Evolutionary conservation across 30 jellyfish, hydroid and myxozoan genomes (phyloP).

Genomic region (Hydra vulgaris): DNA sequence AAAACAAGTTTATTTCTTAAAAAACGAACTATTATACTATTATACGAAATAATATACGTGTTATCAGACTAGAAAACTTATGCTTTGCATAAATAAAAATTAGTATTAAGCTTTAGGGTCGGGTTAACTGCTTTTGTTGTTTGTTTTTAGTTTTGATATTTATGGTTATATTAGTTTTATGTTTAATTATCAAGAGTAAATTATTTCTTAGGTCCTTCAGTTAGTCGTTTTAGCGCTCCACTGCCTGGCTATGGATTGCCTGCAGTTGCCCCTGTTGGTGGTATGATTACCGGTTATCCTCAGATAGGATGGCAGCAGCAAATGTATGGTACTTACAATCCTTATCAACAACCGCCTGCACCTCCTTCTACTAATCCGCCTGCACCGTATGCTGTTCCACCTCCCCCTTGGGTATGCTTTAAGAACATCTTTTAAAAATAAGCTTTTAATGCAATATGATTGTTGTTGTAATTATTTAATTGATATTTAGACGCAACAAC

Average conservation of each 20-base stretch:
- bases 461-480: neutral
- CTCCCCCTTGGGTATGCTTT: conserved; percentile 35
- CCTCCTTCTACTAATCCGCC: conserved; percentile 1
- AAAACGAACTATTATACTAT: too few relatives aligned
- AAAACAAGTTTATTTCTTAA: neutral
- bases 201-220: conserved; percentile 9
- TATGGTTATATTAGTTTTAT: too few relatives aligned
- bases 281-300: conserved; percentile 6
- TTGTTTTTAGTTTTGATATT: too few relatives aligned
- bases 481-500: conserved; percentile 21
- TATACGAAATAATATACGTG: too few relatives aligned
- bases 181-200: neutral
- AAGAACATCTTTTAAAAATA: neutral
- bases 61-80: too few relatives aligned
- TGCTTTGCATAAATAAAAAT: too few relatives aligned
- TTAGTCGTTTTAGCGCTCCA: conserved; percentile 9
- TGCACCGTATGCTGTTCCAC: conserved; percentile 24
- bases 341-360: conserved; percentile 24
- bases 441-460: neutral
- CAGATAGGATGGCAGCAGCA: conserved; percentile 12
- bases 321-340: conserved; percentile 11
- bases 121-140: too few relatives aligned
- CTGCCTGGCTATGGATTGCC: conserved; percentile 6
- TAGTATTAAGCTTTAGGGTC: too few relatives aligned
- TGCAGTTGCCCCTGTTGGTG: neutral